phyloP scores from a whole-genome alignment of 2,797 vertebrate species.

The Staurois parvus region DNA sequence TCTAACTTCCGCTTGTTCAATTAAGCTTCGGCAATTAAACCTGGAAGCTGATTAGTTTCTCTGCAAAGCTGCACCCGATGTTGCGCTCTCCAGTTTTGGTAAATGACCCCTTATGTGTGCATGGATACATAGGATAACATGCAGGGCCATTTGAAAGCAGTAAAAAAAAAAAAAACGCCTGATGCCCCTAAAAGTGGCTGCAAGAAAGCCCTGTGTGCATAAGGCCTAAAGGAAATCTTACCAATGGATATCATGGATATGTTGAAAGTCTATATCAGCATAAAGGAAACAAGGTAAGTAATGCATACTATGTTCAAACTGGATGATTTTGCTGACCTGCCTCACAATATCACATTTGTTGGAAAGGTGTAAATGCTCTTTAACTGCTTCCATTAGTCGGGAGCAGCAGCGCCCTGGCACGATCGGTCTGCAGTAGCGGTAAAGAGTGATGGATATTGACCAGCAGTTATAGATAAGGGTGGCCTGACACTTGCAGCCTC shows the following conservation, averaged over 20 bases:
- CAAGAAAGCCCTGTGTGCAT: too few species aligned
- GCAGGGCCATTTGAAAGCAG: too few species aligned
- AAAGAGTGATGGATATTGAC: constrained; percentile 38
- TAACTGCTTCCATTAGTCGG: background rate
- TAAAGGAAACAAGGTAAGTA: background rate
- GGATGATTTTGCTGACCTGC: background rate
- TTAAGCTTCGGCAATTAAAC: too few species aligned
- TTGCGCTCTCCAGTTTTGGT: too few species aligned
- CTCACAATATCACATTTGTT: background rate
- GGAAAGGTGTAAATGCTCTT: background rate
- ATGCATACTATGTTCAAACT: background rate
- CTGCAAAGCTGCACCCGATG: too few species aligned
- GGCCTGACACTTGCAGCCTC: constrained; percentile 13
- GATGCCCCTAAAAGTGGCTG: too few species aligned
- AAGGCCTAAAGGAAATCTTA: too few species aligned
- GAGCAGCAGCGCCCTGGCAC: background rate
- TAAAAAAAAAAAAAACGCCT: too few species aligned
- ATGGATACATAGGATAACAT: too few species aligned
- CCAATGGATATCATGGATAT: background rate
- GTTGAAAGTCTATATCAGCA: background rate
- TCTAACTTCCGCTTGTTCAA: too few species aligned
- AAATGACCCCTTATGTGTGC: too few species aligned
- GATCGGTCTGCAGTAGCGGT: background rate
- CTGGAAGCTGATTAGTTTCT: too few species aligned
- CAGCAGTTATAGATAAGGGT: constrained; percentile 33